A percentile compares a stretch with the other conserved stretches of the same genome.
Evolutionary conservation across 2,888 invertebrate species (phyloP).

Genomic region (Orgyia antiqua): DNA sequence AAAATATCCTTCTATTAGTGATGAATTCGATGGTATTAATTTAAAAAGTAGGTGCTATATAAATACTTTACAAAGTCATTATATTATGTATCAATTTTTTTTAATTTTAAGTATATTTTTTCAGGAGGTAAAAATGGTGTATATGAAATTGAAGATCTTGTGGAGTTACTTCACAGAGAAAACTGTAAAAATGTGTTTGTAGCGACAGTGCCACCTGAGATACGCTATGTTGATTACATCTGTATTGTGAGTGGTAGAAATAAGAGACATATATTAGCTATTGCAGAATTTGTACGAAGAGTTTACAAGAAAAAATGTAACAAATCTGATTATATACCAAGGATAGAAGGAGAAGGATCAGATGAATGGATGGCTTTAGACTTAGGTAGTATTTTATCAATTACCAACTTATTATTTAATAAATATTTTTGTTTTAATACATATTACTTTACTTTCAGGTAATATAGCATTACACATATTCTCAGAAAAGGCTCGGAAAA

Average conservation of each 20-base stretch:
- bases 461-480: conserved; percentile 96
- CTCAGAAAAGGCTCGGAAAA: conserved; percentile 80
- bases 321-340: conserved; percentile 82
- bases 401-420: conserved; percentile 1
- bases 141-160: conserved; percentile 91
- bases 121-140: conserved; percentile 90
- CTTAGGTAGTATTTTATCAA: conserved; percentile 79
- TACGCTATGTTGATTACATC: conserved; percentile 91
- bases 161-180: conserved; percentile 85
- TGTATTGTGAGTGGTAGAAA: conserved; percentile 88
- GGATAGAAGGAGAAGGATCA: conserved; percentile 86
- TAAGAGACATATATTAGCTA: conserved; percentile 83
- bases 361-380: conserved; percentile 94
- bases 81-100: background rate
- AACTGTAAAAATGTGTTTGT: conserved; percentile 90
- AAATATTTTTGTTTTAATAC: background rate
- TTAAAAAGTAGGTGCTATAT: conserved; percentile 74
- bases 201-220: conserved; percentile 83
- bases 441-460: no score
- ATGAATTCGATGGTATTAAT: conserved; percentile 80
- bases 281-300: conserved; percentile 86
- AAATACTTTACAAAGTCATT: background rate
- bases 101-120: conserved; percentile 25
- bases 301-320: conserved; percentile 85
- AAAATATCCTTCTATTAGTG: conserved; percentile 54